These are phyloP conservation scores for Eueides isabella DNA, from an alignment of 1,140 invertebrate genomes.

Conservation along the genomic window DNA sequence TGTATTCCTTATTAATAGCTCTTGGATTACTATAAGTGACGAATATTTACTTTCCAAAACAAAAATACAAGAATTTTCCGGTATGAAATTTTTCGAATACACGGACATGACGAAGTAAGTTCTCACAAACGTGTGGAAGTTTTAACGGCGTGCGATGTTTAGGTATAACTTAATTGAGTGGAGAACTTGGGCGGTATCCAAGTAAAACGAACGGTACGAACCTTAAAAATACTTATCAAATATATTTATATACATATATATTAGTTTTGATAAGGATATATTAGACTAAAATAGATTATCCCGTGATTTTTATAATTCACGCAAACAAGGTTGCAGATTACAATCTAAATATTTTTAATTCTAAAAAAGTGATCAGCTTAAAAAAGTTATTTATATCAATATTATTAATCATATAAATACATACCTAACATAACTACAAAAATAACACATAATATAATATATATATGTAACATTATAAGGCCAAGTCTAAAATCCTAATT, in stretches of 20 bases:
- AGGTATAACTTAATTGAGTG: not conserved
- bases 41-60: not conserved
- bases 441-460: not conserved
- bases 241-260: no score
- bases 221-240: not conserved
- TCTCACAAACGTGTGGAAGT: not conserved
- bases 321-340: no score
- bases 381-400: no score
- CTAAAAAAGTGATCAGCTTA: no score
- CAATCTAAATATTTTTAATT: no score
- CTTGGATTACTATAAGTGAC: no score
- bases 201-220: not conserved
- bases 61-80: not conserved
- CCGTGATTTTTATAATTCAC: not conserved
- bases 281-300: no score
- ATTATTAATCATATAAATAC: not conserved
- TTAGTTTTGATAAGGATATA: no score
- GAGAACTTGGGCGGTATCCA: constrained; percentile 10
- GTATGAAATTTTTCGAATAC: not conserved
- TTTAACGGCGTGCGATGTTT: not conserved
- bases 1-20: not conserved
- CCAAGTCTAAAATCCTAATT: constrained; percentile 25
- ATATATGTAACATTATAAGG: not conserved
- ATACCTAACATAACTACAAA: not conserved
- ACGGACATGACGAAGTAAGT: not conserved